phyloP scores from a whole-genome alignment of 2,113 vertebrate genomes.

The Rhipidura dahli region DNA sequence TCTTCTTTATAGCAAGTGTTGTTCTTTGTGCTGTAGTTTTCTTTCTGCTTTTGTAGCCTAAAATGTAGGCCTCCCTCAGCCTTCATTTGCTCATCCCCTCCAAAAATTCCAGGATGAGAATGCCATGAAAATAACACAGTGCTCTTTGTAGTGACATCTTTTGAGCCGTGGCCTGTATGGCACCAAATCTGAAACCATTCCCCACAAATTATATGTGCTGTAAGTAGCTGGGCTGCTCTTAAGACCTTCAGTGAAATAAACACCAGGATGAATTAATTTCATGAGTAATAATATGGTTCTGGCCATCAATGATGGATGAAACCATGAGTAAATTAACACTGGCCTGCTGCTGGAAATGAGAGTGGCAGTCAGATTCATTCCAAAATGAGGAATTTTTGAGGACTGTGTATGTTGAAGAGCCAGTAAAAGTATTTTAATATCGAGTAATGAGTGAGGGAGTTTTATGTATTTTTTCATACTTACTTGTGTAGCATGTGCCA shows the following conservation, averaged over 20 bases:
- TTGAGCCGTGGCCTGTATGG: not conserved
- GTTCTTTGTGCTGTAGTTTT: not conserved
- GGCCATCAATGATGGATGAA: not conserved
- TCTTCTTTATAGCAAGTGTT: not conserved
- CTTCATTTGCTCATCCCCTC: fast-evolving
- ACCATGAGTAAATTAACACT: not conserved
- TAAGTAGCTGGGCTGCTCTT: not conserved
- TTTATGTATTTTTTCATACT: not conserved
- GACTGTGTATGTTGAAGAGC: not conserved
- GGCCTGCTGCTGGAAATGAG: not conserved
- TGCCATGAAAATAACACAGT: not conserved
- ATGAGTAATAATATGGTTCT: not conserved
- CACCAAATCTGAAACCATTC: not conserved
- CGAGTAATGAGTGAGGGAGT: not conserved
- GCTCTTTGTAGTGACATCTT: not conserved
- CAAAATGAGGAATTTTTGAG: not conserved
- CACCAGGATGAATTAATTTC: not conserved
- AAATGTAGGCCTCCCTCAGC: not conserved
- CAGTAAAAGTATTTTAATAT: not conserved
- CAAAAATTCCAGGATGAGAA: not conserved
- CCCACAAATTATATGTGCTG: not conserved
- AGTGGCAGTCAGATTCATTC: not conserved
- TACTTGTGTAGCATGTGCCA: not conserved
- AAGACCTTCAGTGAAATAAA: not conserved
- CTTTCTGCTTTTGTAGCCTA: not conserved